phyloP scores from a whole-genome alignment of 2,797 vertebrate genomes.

The Mormyrus proboscirostris region DNA sequence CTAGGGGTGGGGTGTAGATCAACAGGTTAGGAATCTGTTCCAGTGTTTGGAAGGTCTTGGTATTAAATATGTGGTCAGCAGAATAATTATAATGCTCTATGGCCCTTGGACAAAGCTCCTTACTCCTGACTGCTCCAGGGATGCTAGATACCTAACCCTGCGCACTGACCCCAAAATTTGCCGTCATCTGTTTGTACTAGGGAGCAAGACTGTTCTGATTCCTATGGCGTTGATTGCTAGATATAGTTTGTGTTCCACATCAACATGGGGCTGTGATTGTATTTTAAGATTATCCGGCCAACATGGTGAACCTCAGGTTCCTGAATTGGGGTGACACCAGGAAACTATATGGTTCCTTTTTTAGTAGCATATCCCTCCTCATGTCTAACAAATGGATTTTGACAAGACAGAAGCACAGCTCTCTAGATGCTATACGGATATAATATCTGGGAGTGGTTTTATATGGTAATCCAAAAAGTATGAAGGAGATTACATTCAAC shows the following conservation, averaged over 20 bases:
- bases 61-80: neutral
- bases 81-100: neutral
- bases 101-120: neutral
- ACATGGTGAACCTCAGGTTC: neutral
- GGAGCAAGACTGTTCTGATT: neutral
- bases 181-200: neutral
- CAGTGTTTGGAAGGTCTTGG: neutral
- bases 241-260: neutral
- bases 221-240: neutral
- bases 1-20: neutral
- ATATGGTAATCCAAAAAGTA: neutral
- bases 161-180: neutral
- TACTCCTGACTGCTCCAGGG: neutral
- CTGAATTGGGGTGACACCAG: neutral
- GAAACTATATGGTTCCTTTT: neutral
- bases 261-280: neutral
- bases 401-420: neutral
- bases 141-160: neutral
- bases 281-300: neutral
- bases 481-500: slow-evolving; percentile 9
- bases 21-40: neutral
- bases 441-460: slow-evolving; percentile 9
- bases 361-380: neutral
- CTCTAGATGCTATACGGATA: neutral
- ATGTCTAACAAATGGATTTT: neutral